phyloP scores from a whole-genome alignment of 2,113 vertebrate species.

The Tylochromis polylepis region DNA sequence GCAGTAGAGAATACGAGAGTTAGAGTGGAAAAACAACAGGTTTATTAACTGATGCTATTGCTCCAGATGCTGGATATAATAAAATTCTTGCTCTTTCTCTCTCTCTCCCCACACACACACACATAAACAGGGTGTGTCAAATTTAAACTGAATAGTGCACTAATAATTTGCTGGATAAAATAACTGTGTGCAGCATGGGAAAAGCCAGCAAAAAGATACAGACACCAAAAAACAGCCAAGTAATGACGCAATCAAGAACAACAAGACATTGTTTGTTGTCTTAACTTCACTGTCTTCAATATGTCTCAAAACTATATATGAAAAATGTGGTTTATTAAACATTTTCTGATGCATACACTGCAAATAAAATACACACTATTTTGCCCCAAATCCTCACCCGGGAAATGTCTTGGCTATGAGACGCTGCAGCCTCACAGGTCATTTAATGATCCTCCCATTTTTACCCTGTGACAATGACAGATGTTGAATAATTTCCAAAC shows the following conservation, averaged over 20 bases:
- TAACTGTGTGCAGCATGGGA: not conserved
- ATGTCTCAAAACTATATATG: not conserved
- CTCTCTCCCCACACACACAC: not conserved
- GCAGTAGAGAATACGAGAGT: not conserved
- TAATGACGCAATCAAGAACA: not conserved
- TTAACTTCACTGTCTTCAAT: not conserved
- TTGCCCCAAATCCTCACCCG: not conserved
- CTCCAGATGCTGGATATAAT: not conserved
- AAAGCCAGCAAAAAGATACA: not conserved
- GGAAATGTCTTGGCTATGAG: not conserved
- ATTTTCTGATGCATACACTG: not conserved
- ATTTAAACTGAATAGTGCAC: not conserved
- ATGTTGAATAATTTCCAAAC: not conserved
- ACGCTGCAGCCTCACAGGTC: not conserved
- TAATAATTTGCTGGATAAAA: not conserved
- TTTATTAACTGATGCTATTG: not conserved
- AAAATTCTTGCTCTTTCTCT: not conserved
- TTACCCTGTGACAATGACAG: not conserved
- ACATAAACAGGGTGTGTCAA: no score
- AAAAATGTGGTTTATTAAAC: not conserved
- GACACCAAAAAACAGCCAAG: not conserved
- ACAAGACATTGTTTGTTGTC: not conserved
- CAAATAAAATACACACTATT: not conserved
- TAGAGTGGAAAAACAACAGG: not conserved
- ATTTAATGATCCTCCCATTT: not conserved